phyloP scores from a whole-genome alignment of 2,888 invertebrate genomes.

The Trilocha varians region DNA sequence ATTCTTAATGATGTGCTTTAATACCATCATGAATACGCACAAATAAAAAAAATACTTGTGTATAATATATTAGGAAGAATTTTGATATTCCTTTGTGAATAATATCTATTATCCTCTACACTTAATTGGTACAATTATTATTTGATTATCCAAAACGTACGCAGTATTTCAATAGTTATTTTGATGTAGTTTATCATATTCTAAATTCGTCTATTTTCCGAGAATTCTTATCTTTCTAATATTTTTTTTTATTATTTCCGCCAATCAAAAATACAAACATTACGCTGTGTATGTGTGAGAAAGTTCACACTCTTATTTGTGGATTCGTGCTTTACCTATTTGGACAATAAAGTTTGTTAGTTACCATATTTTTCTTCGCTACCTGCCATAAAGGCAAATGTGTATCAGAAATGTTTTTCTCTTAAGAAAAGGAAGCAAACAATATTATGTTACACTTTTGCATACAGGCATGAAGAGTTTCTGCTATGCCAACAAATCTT shows the following conservation, averaged over 20 bases:
- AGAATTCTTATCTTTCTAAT: constrained; percentile 6
- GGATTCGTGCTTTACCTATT: constrained; percentile 22
- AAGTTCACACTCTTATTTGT: constrained; percentile 15
- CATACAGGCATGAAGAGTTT: constrained; percentile 30
- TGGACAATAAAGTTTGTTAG: constrained; percentile 53
- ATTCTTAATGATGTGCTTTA: constrained; percentile 21
- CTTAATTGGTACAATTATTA: no score
- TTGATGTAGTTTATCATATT: not conserved
- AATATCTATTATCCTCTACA: not conserved
- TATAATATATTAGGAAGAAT: not conserved
- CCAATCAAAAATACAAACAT: not conserved
- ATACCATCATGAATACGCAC: constrained; percentile 42
- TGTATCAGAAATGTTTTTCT: constrained; percentile 20
- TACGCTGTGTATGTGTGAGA: constrained; percentile 11
- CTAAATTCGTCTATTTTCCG: constrained; percentile 1
- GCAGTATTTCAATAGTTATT: not conserved
- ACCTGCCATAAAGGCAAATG: constrained; percentile 27
- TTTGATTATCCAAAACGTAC: not conserved
- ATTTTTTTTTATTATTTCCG: constrained; percentile 13
- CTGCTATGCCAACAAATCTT: constrained; percentile 49
- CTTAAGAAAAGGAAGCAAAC: not conserved
- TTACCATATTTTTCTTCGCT: constrained; percentile 45
- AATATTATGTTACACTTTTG: constrained; percentile 25
- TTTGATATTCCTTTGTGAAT: not conserved
- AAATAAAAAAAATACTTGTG: constrained; percentile 18